Base-by-base conservation (phyloP, 2,888 invertebrate genomes). In the Drosophila cracens region DNA sequence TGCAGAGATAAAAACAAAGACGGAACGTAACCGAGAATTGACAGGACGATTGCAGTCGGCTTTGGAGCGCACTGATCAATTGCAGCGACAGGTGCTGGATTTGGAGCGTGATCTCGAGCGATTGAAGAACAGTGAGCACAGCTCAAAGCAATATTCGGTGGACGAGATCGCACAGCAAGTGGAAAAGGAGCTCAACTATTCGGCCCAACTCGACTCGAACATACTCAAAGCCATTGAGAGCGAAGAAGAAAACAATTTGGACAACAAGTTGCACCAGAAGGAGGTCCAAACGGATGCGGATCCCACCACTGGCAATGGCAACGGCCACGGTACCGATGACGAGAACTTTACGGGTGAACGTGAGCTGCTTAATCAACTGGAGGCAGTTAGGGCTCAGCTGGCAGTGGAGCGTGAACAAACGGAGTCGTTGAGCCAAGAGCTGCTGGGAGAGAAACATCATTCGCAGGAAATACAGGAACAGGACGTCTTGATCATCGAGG, bases 401-500 rank as follows among this genome's bases (percentile, higher is more conserved):
- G 66, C 83, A 13, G 81, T 92, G 10, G 92, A 92, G 63, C 87
- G 92, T 1, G 91, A 91, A 11, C 90, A 93, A 66, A 93, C 94
- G 29, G 94, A 94, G 5, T 93, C 95, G 31, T 91, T 96, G 59
- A 94, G 95, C 80, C 93, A 94, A 40, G 92, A 95, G 69, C 91
- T 96, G 18, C 94, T 95, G 66, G 93, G 94, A 31, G 95, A 96
- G 84, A 94, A 94, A 82, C 94, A 94, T 52, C 94, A 94, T 48
- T 94, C 95, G 0, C 94, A 94, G 59, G 91, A 93, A 10, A 92
- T 94, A 48, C 94, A 95, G 93, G 94, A 94, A 33, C 95, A 96
- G 91, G 96, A 96, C 91, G 94, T 95, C 1, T 94, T 94, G 81
- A 94, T 96, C 91, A 95, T 96, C 75, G 94, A 95, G 84, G 95